Base-by-base conservation (phyloP, 1,140 invertebrate species). In the Drosophila dunni region DNA sequence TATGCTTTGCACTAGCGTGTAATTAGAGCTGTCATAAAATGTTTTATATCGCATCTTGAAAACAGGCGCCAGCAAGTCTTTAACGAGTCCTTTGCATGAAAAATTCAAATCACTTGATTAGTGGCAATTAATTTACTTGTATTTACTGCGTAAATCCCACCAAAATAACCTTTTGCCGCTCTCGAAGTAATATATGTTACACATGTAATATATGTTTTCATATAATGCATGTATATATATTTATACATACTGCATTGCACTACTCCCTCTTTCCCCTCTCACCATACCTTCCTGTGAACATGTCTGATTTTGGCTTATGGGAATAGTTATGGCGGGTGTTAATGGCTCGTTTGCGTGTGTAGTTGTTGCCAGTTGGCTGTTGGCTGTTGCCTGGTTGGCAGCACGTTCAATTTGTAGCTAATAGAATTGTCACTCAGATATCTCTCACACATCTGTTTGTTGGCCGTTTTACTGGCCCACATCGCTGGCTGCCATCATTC, bases 41-140 rank as follows among this genome's bases (percentile, higher is more conserved):
- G 60, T 65, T 78, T 63, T 75, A 75, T 78, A 64, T 71, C 50
- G 62, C 69, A 57, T 80, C 48, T 70, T 77, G 63, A 29, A 71
- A 61, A 57, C 33, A 33, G 50, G 65, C 45, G 54, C 33, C 11
- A 42, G 44, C 29, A 74, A 79, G 54, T 68, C 64, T 72, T 78
- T 84, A 58, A 70, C 68, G 77, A 84, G 67, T 63, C 36, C 17
- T 65, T 58, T 24, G 74, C 82, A 86, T 86, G 78, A 81, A 85
- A 81, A 81, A 76, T 85, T 86, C 70, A 86, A 85, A 85, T 85
- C 82, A 81, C 82, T 85, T 85, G 75, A 86, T 85, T 85, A 79
- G 79, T 69, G 79, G 75, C 82, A 85, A 85, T 85, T 85, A 86
- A 85, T 75, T 86, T 78, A 63, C 40, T 68, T 53, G 45, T 60